These are phyloP conservation scores for Hetaerina americana DNA, from an alignment of 1,140 invertebrate genomes.

Conservation along the genomic window DNA sequence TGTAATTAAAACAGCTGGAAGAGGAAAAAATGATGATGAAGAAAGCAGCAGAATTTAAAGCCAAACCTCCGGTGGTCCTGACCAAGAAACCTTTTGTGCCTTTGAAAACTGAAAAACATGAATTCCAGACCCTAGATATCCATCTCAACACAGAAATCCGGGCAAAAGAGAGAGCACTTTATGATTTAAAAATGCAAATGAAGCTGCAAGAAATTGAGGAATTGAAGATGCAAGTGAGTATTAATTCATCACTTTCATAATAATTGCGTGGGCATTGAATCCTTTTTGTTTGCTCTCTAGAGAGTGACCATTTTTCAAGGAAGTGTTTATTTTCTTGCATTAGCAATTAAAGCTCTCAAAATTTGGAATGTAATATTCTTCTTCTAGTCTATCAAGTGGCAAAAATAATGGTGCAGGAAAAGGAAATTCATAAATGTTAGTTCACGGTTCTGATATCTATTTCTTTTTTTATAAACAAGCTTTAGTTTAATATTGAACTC, in stretches of 20 bases:
- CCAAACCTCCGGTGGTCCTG: conserved; percentile 30
- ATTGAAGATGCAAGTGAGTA: not conserved
- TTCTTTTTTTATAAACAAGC: too few relatives aligned
- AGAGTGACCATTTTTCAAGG: not conserved
- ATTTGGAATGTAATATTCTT: not conserved
- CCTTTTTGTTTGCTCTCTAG: not conserved
- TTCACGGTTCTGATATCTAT: too few relatives aligned
- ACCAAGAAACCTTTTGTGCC: conserved; percentile 38
- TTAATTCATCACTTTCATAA: not conserved
- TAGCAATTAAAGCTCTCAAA: not conserved
- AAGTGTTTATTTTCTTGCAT: not conserved
- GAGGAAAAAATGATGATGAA: not conserved
- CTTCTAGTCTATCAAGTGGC: not conserved
- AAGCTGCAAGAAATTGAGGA: conserved; percentile 29
- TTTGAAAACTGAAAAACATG: conserved; percentile 19
- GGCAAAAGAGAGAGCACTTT: conserved; percentile 30
- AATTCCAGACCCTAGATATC: conserved; percentile 25
- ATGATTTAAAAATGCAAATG: conserved; percentile 26
- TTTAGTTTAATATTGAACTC: too few relatives aligned
- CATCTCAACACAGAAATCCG: conserved; percentile 33
- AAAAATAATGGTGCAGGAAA: not conserved
- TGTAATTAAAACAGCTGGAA: too few relatives aligned
- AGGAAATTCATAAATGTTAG: too few relatives aligned
- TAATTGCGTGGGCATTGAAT: not conserved
- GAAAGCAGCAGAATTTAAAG: conserved; percentile 26